Evolutionary conservation across 2,888 invertebrate genomes (phyloP).

Genomic region (Apoda limacodes): DNA sequence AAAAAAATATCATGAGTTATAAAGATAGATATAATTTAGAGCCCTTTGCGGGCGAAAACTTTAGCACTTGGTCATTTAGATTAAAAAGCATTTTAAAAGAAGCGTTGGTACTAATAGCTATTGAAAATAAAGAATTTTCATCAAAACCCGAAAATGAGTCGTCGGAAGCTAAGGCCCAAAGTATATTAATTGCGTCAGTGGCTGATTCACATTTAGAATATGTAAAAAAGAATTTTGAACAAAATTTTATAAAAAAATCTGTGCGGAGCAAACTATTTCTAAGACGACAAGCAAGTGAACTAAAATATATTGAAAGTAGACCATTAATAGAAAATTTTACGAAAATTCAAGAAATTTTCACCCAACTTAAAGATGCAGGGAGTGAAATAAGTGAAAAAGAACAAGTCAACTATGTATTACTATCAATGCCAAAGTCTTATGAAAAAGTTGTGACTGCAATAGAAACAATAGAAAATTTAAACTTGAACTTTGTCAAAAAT

Average conservation of each 20-base stretch:
- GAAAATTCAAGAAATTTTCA: background rate
- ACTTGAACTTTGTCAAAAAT: conserved; percentile 4
- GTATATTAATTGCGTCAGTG: background rate
- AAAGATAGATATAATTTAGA: background rate
- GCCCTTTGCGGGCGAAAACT: background rate
- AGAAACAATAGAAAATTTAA: conserved; percentile 3
- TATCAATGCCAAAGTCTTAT: conserved; percentile 5
- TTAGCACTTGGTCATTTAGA: background rate
- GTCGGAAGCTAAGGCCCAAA: background rate
- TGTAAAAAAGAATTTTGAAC: background rate
- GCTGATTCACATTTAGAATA: background rate
- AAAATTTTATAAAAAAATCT: background rate
- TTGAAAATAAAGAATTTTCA: background rate
- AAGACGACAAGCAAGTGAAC: background rate
- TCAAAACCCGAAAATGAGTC: background rate
- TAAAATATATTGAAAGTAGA: background rate
- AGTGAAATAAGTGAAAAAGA: conserved; percentile 9
- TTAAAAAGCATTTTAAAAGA: background rate
- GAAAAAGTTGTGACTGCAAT: conserved; percentile 3
- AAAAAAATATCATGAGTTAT: too few species aligned
- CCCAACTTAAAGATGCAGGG: background rate
- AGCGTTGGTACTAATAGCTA: background rate
- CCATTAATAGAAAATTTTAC: background rate
- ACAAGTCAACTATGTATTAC: conserved; percentile 1
- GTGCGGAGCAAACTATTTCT: background rate